phyloP scores from a whole-genome alignment of 2,797 vertebrate genomes.

The Brachyalestes nurse region DNA sequence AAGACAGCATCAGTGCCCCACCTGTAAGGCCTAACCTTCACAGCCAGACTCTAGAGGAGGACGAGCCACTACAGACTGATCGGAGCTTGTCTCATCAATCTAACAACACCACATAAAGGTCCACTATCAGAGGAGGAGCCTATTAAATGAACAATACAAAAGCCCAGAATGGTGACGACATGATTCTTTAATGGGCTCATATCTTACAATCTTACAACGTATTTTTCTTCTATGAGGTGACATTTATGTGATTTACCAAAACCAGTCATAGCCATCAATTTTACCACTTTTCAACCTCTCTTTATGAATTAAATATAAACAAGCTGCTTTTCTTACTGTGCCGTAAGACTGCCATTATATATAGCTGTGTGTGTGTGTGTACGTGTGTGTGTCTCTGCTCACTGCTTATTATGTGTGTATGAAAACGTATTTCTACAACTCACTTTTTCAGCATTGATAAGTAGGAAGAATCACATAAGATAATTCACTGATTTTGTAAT shows the following conservation, averaged over 20 bases:
- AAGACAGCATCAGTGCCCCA: slow-evolving; percentile 31
- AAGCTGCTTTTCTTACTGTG: background rate
- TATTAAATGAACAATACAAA: background rate
- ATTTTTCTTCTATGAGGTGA: background rate
- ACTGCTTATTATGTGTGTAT: too few relatives aligned
- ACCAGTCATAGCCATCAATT: background rate
- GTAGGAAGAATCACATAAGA: too few relatives aligned
- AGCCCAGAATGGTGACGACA: background rate
- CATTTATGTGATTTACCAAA: background rate
- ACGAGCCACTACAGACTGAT: slow-evolving; percentile 5
- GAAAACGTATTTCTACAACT: too few relatives aligned
- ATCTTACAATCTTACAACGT: too few relatives aligned
- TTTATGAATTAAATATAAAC: background rate
- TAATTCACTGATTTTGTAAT: too few relatives aligned
- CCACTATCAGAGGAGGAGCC: background rate
- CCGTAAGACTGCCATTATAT: background rate
- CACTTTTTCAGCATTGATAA: too few relatives aligned
- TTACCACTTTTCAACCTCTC: background rate
- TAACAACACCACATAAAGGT: background rate
- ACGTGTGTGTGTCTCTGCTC: too few relatives aligned
- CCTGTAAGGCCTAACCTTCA: slow-evolving; percentile 28
- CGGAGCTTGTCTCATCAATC: slow-evolving; percentile 9
- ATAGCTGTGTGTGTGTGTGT: too few relatives aligned
- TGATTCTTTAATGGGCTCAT: background rate
- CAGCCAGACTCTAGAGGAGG: slow-evolving; percentile 8